Evolutionary conservation across 2,888 invertebrate species (phyloP), one percentile per base, ranked within the genome.

Genomic region (Abrostola triplasia): DNA sequence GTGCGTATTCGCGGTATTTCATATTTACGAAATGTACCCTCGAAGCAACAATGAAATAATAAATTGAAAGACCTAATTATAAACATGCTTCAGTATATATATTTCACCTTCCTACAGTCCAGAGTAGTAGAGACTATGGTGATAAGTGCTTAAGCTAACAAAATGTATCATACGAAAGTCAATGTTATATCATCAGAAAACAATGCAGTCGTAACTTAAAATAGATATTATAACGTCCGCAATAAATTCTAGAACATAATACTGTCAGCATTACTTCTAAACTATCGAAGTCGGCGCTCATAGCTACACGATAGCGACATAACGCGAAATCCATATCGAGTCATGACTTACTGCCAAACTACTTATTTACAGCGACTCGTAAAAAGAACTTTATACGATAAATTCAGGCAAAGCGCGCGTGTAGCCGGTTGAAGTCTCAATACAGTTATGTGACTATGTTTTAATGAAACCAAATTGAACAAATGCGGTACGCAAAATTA

Each of bases 331-430:
- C 36, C 62, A 59, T 59, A 54, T 57, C 57, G 60, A 40, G n/a
- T 49, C 35, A 66, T 52, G 54, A 59, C 49, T 73, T 61, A 50
- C 54, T 52, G 38, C 62, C 54, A 58, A 79, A 80, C 62, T 69
- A 63, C 64, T 61, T 66, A 73, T 77, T 73, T 67, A 77, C 59
- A 58, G 57, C 42, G 7, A 36, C 49, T 73, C 76, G 64, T 77
- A 77, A 77, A 66, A 77, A 61, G n/a, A 67, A 76, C 37, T 79
- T 72, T 50, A 5, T 9, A 36, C 53, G 13, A 72, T 72, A 72
- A 63, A 67, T 67, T 59, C 65, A 35, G 47, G 13, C 38, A 53
- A 58, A 58, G 64, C 79, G 67, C 67, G 59, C 52, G 24, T 59
- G 75, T 48, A 61, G 60, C 48, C 52, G 48, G 51, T 58, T 47